Evolutionary conservation across 2,113 vertebrate genomes (phyloP).

Genomic region (Pluvialis apricaria): DNA sequence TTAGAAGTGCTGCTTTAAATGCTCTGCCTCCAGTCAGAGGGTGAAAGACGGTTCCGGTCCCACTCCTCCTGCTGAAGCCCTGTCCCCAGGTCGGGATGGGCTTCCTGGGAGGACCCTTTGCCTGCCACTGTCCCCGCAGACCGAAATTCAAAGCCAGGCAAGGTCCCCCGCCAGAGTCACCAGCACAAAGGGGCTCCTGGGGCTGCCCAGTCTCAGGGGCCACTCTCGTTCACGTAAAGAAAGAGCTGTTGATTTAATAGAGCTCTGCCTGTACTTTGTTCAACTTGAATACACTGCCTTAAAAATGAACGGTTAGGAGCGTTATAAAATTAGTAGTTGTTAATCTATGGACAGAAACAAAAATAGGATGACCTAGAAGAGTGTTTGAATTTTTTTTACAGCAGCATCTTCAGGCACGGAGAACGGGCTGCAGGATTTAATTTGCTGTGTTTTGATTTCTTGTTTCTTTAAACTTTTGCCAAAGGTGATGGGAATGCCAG

Average conservation of each 20-base stretch:
- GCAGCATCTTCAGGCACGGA: background rate
- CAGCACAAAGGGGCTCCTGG: background rate
- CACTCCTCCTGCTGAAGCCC: background rate
- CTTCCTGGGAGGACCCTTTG: background rate
- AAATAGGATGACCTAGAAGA: background rate
- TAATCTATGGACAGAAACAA: background rate
- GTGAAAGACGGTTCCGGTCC: background rate
- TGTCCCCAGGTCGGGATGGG: background rate
- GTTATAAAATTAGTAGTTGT: background rate
- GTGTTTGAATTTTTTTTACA: background rate
- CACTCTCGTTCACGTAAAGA: fast-evolving
- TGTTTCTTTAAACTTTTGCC: conserved; percentile 52
- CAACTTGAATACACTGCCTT: background rate
- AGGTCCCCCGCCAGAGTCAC: fast-evolving
- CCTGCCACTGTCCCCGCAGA: fast-evolving
- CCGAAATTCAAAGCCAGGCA: background rate
- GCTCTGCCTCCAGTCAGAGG: background rate
- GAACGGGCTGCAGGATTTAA: conserved; percentile 30
- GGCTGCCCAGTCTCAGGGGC: background rate
- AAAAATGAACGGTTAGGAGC: background rate
- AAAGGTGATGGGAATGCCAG: conserved; percentile 36
- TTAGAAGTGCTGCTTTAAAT: background rate
- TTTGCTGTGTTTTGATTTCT: conserved; percentile 36
- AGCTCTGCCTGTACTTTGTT: background rate
- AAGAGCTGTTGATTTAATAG: background rate